These are phyloP conservation scores for Babylonia areolata DNA, from an alignment of 1,140 invertebrate species.

Conservation along the genomic window DNA sequence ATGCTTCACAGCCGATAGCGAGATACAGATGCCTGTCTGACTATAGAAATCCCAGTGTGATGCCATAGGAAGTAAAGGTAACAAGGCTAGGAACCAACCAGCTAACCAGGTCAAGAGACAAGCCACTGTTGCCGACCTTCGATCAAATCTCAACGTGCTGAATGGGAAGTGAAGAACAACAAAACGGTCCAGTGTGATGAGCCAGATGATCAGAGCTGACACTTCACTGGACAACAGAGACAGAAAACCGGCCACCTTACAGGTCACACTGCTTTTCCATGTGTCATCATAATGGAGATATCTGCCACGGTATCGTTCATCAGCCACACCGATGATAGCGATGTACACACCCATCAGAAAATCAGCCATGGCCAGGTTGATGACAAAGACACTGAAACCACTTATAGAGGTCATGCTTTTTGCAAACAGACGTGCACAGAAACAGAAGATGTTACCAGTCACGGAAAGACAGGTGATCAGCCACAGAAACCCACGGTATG, in stretches of 20 bases:
- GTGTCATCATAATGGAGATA: conserved; percentile 26
- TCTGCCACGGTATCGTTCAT: conserved; percentile 53
- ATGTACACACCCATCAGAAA: conserved; percentile 43
- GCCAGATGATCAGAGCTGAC: conserved; percentile 39
- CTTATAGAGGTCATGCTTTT: background rate
- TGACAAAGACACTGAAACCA: conserved; percentile 51
- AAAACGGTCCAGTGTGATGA: conserved; percentile 55
- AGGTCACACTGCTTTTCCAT: conserved; percentile 34
- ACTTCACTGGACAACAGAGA: conserved; percentile 43
- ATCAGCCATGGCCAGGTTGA: conserved; percentile 47
- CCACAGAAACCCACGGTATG: conserved; percentile 48
- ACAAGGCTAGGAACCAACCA: conserved; percentile 9
- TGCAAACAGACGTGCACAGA: conserved; percentile 33
- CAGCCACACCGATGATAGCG: conserved; percentile 35
- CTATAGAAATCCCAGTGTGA: conserved; percentile 51
- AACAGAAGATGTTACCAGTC: conserved; percentile 48
- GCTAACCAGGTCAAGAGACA: conserved; percentile 27
- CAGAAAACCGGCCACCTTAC: conserved; percentile 39
- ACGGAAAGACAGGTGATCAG: conserved; percentile 45
- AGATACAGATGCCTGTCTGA: conserved; percentile 50
- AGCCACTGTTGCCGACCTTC: conserved; percentile 14
- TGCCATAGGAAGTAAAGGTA: conserved; percentile 28
- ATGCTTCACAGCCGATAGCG: conserved; percentile 45
- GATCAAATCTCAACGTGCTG: background rate
- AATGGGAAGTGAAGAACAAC: conserved; percentile 27